Evolutionary conservation across 2,797 vertebrate species (phyloP).

Genomic region (Gastrophryne carolinensis): DNA sequence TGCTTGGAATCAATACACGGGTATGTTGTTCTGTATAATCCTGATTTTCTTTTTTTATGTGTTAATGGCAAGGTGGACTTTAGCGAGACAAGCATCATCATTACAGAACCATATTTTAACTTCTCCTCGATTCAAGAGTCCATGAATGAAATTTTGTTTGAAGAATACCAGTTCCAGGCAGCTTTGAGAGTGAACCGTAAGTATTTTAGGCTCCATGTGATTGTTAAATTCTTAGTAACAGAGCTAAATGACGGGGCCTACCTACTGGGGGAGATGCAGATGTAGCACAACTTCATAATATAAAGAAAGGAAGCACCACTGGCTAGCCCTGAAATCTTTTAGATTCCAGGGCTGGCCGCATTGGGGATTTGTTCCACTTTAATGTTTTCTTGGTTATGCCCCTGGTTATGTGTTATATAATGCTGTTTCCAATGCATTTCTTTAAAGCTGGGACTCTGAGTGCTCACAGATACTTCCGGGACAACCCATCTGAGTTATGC

Average conservation of each 20-base stretch:
- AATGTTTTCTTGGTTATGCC: background rate
- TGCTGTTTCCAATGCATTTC: background rate
- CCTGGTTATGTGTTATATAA: background rate
- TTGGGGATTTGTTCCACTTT: background rate
- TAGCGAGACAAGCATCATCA: conserved; percentile 88
- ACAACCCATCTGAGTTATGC: conserved; percentile 85
- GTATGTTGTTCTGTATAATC: no score
- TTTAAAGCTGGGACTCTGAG: conserved; percentile 88
- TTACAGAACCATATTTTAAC: conserved; percentile 97
- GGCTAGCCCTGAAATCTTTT: no score
- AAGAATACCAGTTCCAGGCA: conserved; percentile 97
- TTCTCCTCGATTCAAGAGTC: conserved; percentile 97
- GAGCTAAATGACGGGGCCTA: background rate
- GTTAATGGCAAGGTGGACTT: conserved; percentile 84
- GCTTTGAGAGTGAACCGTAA: conserved; percentile 89
- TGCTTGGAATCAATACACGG: no score
- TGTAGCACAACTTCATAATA: no score
- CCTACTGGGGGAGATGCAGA: no score
- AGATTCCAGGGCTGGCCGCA: no score
- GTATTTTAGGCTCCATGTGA: conserved; percentile 53
- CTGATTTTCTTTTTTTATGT: background rate
- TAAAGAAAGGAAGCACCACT: no score
- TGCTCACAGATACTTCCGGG: conserved; percentile 87
- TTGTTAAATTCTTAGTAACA: no score
- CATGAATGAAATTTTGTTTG: conserved; percentile 98